Evolutionary conservation across 2,888 invertebrate species (phyloP), one percentile per base, ranked within the genome.

Genomic region (Drosophila lacicola): DNA sequence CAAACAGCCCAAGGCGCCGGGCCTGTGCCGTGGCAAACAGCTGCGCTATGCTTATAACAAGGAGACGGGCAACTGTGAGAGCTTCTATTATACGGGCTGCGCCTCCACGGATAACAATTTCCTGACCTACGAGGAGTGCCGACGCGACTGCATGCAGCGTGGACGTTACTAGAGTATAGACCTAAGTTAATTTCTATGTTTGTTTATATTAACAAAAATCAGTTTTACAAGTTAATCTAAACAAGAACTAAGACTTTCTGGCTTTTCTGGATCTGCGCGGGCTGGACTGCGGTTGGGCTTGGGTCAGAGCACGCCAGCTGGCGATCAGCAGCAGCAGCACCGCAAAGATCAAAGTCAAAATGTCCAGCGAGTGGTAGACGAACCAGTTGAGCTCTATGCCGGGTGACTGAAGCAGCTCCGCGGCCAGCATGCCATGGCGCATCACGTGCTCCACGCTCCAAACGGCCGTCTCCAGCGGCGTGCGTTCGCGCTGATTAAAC

Each of bases 361-460:
- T 86, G 70, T 92, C 93, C 66, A 92, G 53, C 2, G 92, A 92
- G 58, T 92, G 83, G 57, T 92, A 92, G 45, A 89, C 64, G 64
- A 91, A 90, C 88, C 91, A 91, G 67, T 89, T 88, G 44, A 92
- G 70, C 36, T 90, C 70, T 3, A 87, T 90, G 49, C 90, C 90
- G 25, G 91, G 90, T 3, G 91, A 89, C 34, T 89, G 85, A 13
- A 92, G 62, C 17, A 91, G 55, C 29, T 86, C 70, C 0, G 61
- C 65, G 0, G 88, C 87, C 0, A 69, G 34, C 37, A 75, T 36
- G 4, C 88, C 88, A 42, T 90, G 60, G 8, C 62, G 62, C 34
- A 94, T 92, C 70, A 94, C 93, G 81, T 94, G 94, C 76, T 95
- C 94, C 13, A 93, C 93, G 93, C 94, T 94, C 91, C 94, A 94